A percentile compares a stretch with the other conserved stretches of the same genome.
These are phyloP conservation scores for Dendrolimus punctatus DNA, from an alignment of 1,140 invertebrate genomes.

Conservation along the genomic window DNA sequence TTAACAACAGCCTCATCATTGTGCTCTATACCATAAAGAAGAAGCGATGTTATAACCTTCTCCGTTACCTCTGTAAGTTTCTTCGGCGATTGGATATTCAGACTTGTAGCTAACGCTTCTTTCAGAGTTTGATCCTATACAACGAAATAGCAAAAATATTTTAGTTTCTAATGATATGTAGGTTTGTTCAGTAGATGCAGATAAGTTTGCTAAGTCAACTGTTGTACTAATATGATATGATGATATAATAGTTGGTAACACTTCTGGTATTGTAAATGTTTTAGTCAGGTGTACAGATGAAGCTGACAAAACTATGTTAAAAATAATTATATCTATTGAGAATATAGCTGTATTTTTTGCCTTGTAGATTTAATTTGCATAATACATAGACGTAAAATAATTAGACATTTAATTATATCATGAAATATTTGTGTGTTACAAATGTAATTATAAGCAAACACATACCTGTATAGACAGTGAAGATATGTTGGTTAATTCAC, in stretches of 20 bases:
- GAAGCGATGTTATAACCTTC: conserved; percentile 84
- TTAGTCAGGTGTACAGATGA: no score
- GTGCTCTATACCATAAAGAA: conserved; percentile 81
- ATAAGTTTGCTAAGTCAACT: no score
- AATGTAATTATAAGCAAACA: conserved; percentile 3
- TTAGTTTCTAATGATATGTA: background rate
- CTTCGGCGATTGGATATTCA: conserved; percentile 78
- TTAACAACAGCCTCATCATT: conserved; percentile 75
- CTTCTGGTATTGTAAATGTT: no score
- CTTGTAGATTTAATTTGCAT: no score
- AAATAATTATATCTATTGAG: background rate
- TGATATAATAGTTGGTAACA: no score
- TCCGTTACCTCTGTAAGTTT: conserved; percentile 81
- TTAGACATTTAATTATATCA: no score
- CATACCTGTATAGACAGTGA: conserved; percentile 49
- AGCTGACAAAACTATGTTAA: no score
- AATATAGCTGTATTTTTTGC: background rate
- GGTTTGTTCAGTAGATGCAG: background rate
- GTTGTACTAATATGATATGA: no score
- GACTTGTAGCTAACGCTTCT: conserved; percentile 76
- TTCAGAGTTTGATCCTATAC: conserved; percentile 76
- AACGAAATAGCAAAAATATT: conserved; percentile 1
- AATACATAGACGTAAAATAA: no score
- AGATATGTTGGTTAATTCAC: conserved; percentile 69
- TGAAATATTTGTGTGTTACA: no score